Percentiles rank a stretch among this genome's conserved stretches.
phyloP scores from a whole-genome alignment of 1,140 invertebrate genomes.

The Dufourea novaeangliae region DNA sequence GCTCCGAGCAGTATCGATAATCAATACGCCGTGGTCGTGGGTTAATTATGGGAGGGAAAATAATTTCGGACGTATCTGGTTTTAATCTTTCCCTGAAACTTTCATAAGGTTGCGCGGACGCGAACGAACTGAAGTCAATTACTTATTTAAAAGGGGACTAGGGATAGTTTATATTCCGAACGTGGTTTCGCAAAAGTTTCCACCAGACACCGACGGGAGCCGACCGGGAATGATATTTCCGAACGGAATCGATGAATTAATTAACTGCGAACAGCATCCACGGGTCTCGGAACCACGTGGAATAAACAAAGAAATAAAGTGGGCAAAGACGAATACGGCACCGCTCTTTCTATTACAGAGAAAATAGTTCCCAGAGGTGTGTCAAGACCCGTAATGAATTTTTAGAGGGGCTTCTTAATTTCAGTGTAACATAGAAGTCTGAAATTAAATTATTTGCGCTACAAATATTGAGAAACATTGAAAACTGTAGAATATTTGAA shows the following conservation, averaged over 20 bases:
- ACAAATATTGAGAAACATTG: too few species aligned
- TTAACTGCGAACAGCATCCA: neutral
- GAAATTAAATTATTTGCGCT: too few species aligned
- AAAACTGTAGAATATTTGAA: too few species aligned
- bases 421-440: too few species aligned
- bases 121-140: neutral
- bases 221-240: neutral
- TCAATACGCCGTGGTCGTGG: constrained; percentile 12
- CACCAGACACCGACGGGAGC: neutral
- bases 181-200: neutral
- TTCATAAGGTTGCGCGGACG: constrained; percentile 9
- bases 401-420: too few species aligned
- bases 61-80: constrained; percentile 16
- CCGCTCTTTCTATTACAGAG: too few species aligned
- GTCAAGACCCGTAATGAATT: neutral
- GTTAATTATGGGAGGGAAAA: constrained; percentile 30
- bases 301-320: neutral
- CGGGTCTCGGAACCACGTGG: neutral
- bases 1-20: constrained; percentile 16
- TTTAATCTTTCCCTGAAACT: constrained; percentile 32
- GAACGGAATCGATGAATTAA: constrained; percentile 15
- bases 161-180: neutral
- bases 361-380: too few species aligned
- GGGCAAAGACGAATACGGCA: neutral
- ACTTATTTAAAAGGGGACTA: neutral